These are phyloP conservation scores for Myotis daubentonii DNA, from an alignment of 2,797 vertebrate genomes.

Conservation along the genomic window DNA sequence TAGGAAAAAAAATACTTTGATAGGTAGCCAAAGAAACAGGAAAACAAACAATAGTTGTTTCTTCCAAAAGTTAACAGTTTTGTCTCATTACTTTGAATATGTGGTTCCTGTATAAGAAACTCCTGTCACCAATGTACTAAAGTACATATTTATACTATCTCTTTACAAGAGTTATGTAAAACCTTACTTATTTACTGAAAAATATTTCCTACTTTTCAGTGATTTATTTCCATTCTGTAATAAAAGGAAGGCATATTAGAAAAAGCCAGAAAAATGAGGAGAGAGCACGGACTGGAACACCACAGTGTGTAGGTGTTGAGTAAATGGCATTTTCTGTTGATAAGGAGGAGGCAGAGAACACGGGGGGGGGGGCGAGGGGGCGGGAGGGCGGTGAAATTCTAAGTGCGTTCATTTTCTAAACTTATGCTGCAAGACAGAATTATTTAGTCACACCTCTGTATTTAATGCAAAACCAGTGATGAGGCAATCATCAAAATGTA, in stretches of 20 bases:
- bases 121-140: slow-evolving; percentile 69
- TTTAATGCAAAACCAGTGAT: slow-evolving; percentile 68
- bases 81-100: slow-evolving; percentile 77
- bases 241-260: slow-evolving; percentile 55
- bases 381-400: not conserved
- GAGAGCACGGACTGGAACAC: not conserved
- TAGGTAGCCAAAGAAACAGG: slow-evolving; percentile 32
- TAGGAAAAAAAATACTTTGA: not conserved
- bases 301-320: slow-evolving; percentile 54
- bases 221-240: slow-evolving; percentile 63
- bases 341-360: slow-evolving; percentile 33
- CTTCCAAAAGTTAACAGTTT: slow-evolving; percentile 57
- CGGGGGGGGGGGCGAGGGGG: not conserved
- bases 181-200: slow-evolving; percentile 73
- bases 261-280: slow-evolving; percentile 70
- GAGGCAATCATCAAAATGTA: slow-evolving; percentile 66
- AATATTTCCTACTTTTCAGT: slow-evolving; percentile 69
- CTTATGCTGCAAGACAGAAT: slow-evolving; percentile 66
- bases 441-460: slow-evolving; percentile 70
- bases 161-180: slow-evolving; percentile 68
- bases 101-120: slow-evolving; percentile 59
- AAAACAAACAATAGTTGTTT: slow-evolving; percentile 63
- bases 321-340: slow-evolving; percentile 30
- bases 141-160: slow-evolving; percentile 67
- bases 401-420: slow-evolving; percentile 54